phyloP scores from a whole-genome alignment of 2,888 invertebrate genomes.

The Eristalis tenax region DNA sequence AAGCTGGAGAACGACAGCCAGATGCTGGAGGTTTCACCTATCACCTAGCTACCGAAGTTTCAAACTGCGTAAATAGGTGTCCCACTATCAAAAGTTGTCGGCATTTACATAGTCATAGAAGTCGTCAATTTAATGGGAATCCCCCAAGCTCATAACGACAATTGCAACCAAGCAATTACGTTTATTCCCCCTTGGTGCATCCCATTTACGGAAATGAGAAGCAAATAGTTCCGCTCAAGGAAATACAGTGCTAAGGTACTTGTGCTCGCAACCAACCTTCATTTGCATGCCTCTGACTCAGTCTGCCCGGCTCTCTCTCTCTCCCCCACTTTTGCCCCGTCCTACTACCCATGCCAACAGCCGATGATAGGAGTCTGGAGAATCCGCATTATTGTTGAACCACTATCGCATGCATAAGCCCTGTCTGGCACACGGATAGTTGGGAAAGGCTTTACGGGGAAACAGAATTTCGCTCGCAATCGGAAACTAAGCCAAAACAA shows the following conservation, averaged over 20 bases:
- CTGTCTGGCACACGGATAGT: not conserved
- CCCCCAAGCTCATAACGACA: not conserved
- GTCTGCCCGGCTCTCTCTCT: not conserved
- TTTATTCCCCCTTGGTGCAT: not conserved
- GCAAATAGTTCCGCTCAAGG: constrained; percentile 45
- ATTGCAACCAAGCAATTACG: not conserved
- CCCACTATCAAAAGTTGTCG: not conserved
- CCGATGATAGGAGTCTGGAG: not conserved
- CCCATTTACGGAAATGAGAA: constrained; percentile 38
- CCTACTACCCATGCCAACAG: not conserved
- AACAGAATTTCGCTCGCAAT: not conserved
- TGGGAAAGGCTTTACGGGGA: not conserved
- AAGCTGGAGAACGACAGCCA: too few relatives aligned
- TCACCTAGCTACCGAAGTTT: too few relatives aligned
- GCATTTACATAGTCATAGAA: not conserved
- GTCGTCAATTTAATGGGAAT: not conserved
- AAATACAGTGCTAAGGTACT: constrained; percentile 3
- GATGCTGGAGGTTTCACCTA: too few relatives aligned
- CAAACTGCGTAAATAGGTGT: too few relatives aligned
- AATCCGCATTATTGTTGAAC: not conserved
- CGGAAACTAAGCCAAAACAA: not conserved
- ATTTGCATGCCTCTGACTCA: constrained; percentile 1
- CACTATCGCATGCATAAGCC: not conserved
- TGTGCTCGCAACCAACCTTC: constrained; percentile 20
- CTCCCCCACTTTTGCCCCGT: not conserved